Evolutionary conservation across 2,113 vertebrate genomes (phyloP).

Genomic region (Nerophis ophidion): DNA sequence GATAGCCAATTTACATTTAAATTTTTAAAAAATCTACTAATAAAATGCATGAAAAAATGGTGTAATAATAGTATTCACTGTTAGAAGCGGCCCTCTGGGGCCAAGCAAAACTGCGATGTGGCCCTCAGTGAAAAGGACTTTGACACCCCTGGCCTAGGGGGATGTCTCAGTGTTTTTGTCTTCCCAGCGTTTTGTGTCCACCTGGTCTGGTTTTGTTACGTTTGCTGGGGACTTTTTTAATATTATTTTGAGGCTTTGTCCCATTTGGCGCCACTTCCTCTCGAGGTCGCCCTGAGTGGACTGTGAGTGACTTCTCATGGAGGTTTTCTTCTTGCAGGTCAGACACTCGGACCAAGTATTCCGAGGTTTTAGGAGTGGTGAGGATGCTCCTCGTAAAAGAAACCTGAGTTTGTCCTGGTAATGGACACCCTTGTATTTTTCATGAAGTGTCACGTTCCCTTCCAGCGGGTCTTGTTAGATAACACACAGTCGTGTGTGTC

Average conservation of each 20-base stretch:
- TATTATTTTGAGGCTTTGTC: conserved; percentile 9
- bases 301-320: background rate
- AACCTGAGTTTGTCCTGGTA: conserved; percentile 26
- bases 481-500: conserved; percentile 6
- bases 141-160: too few species aligned
- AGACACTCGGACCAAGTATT: too few species aligned
- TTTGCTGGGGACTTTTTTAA: conserved; percentile 18
- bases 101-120: too few species aligned
- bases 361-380: too few species aligned
- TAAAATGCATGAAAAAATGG: too few species aligned
- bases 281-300: conserved; percentile 19
- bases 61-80: too few species aligned
- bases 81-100: too few species aligned
- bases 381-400: conserved; percentile 5
- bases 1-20: too few species aligned
- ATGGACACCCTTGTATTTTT: conserved; percentile 60
- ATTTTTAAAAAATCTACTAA: too few species aligned
- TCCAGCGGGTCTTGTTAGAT: conserved; percentile 15
- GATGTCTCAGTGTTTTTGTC: background rate
- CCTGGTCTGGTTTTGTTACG: conserved; percentile 46
- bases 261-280: conserved; percentile 33
- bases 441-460: conserved; percentile 54
- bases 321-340: conserved; percentile 17
- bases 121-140: too few species aligned
- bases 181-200: conserved; percentile 1